Conservation (phyloP, 2,888 invertebrate species). For the Eupeodes luniger region DNA sequence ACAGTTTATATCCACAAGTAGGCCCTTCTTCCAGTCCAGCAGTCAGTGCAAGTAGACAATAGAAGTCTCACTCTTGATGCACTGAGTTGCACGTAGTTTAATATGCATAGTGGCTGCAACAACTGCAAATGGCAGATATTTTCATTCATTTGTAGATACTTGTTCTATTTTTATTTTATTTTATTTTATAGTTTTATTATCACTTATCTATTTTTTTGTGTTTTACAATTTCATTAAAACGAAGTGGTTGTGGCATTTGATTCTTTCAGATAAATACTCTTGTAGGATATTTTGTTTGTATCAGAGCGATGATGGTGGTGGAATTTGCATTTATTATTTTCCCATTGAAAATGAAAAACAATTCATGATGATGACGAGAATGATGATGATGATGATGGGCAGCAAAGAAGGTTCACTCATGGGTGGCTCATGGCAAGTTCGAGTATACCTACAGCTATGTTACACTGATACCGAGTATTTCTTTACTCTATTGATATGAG, state of each 20-base stretch:
- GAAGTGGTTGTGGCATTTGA: constrained; percentile 57
- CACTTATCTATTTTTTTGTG: constrained; percentile 28
- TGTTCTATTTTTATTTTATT: constrained; percentile 13
- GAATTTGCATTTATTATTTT: constrained; percentile 46
- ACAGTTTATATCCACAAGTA: constrained; percentile 18
- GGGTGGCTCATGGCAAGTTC: constrained; percentile 14
- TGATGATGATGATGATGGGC: too few species aligned
- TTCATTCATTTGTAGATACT: constrained; percentile 50
- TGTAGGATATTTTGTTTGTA: not conserved
- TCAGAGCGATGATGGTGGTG: constrained; percentile 15
- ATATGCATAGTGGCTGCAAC: not conserved
- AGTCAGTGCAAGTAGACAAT: not conserved
- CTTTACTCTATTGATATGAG: too few species aligned
- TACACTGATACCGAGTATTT: too few species aligned
- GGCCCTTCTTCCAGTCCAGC: constrained; percentile 13
- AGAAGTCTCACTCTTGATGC: constrained; percentile 50
- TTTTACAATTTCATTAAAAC: constrained; percentile 62
- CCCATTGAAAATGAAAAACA: constrained; percentile 32
- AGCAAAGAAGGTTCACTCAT: constrained; percentile 28
- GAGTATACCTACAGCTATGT: not conserved
- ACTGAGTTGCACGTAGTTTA: not conserved
- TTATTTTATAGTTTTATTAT: constrained; percentile 43
- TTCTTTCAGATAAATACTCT: constrained; percentile 40
- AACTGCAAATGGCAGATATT: constrained; percentile 41
- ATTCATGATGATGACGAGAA: constrained; percentile 37